phyloP scores from a whole-genome alignment of 2,888 invertebrate genomes.

The Scaptodrosophila latifasciaeformis region DNA sequence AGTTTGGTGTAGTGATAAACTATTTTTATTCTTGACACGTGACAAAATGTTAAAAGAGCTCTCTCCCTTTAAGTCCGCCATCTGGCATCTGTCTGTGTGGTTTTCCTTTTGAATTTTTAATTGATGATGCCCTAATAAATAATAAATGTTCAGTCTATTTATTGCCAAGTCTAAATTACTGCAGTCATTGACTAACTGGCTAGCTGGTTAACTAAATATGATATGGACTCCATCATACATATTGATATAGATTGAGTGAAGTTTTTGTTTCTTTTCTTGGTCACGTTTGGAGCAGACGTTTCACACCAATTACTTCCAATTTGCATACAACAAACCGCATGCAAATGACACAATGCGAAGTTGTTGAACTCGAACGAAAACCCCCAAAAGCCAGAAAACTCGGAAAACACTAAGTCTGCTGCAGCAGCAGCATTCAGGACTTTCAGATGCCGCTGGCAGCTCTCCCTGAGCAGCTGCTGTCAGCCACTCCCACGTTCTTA shows the following conservation, averaged over 20 bases:
- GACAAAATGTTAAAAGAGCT: constrained; percentile 33
- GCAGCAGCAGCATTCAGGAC: too few species aligned
- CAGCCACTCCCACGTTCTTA: constrained; percentile 5
- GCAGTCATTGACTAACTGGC: constrained; percentile 3
- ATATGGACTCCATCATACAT: too few species aligned
- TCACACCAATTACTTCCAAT: constrained; percentile 65
- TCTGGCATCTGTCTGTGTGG: too few species aligned
- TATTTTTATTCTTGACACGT: constrained; percentile 47
- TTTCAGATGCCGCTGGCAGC: too few species aligned
- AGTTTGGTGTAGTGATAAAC: constrained; percentile 27
- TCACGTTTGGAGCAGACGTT: constrained; percentile 62
- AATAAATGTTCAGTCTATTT: constrained; percentile 44
- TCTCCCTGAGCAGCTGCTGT: background rate
- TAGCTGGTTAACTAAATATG: too few species aligned
- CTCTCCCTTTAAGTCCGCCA: too few species aligned
- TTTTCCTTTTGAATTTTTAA: background rate
- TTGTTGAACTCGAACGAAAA: constrained; percentile 11
- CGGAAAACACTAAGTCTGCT: too few species aligned
- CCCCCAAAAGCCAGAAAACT: background rate
- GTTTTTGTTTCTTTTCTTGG: constrained; percentile 21
- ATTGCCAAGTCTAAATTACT: background rate
- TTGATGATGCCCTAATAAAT: constrained; percentile 44
- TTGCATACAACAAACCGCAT: constrained; percentile 64
- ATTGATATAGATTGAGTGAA: too few species aligned
- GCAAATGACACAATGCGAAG: constrained; percentile 61